phyloP scores from a whole-genome alignment of 1,140 invertebrate species.

The Armadillidium nasatum region DNA sequence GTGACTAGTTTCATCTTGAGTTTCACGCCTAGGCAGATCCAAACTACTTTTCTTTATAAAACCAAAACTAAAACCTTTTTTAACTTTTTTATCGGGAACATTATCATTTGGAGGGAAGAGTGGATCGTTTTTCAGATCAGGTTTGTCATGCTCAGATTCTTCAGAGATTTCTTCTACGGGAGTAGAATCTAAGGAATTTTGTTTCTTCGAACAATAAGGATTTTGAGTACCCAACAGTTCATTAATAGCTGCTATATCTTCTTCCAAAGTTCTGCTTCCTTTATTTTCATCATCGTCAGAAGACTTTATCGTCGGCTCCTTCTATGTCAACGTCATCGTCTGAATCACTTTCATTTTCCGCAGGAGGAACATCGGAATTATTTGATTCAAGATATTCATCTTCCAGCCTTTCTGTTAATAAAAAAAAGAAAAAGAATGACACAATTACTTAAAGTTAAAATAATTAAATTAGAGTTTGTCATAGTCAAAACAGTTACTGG shows the following conservation, averaged over 20 bases:
- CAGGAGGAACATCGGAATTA: slow-evolving; percentile 22
- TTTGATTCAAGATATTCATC: slow-evolving; percentile 16
- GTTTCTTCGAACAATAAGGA: too few relatives aligned
- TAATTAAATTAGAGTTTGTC: too few relatives aligned
- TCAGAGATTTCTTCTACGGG: not conserved
- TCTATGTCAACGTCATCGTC: slow-evolving; percentile 44
- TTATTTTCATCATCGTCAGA: slow-evolving; percentile 25
- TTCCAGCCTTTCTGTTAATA: slow-evolving; percentile 27
- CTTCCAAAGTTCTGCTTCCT: not conserved
- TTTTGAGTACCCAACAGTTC: not conserved
- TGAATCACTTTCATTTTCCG: slow-evolving; percentile 32
- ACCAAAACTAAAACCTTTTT: slow-evolving; percentile 30
- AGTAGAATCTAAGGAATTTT: not conserved
- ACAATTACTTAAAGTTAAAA: too few relatives aligned
- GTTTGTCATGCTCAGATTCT: too few relatives aligned
- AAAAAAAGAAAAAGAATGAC: not conserved
- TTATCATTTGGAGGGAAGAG: too few relatives aligned
- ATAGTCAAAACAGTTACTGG: too few relatives aligned
- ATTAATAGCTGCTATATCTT: not conserved
- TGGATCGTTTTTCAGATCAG: too few relatives aligned
- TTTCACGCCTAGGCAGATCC: slow-evolving; percentile 14
- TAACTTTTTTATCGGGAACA: not conserved
- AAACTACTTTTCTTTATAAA: not conserved
- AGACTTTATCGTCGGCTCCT: slow-evolving; percentile 33
- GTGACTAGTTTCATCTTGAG: slow-evolving; percentile 18